Conservation (phyloP, 1,140 invertebrate genomes). For the Drosophila mayri region DNA sequence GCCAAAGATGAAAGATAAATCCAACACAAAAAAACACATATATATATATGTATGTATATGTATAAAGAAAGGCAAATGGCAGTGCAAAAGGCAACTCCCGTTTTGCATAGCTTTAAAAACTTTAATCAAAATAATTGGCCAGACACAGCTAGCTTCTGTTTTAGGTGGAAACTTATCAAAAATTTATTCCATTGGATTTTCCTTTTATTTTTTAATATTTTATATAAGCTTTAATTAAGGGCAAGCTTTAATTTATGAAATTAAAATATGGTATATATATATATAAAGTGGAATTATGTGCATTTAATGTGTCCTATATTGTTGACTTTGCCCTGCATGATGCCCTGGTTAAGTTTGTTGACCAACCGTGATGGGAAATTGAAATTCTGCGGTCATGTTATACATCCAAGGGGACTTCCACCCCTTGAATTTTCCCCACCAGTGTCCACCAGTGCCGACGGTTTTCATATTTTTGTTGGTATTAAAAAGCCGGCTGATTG, state of each 20-base stretch:
- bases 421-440: background rate
- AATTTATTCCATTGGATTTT: background rate
- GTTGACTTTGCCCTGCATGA: background rate
- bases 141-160: background rate
- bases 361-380: constrained; percentile 15
- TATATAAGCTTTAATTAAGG: background rate
- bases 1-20: constrained; percentile 83
- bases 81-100: constrained; percentile 37
- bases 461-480: constrained; percentile 22
- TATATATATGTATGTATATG: background rate
- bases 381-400: constrained; percentile 17
- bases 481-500: constrained; percentile 51
- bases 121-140: constrained; percentile 22
- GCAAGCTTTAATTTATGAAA: background rate
- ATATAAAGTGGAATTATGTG: background rate
- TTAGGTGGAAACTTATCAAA: background rate
- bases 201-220: background rate
- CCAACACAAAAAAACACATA: constrained; percentile 43
- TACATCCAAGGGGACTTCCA: background rate
- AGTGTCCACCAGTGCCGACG: constrained; percentile 1
- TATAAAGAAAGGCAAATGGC: constrained; percentile 25
- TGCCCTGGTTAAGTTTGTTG: constrained; percentile 4
- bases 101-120: constrained; percentile 59
- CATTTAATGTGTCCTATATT: constrained; percentile 1
- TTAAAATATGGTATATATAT: background rate